Evolutionary conservation across 2,797 vertebrate genomes (phyloP).

Genomic region (Manis crassicaudata): DNA sequence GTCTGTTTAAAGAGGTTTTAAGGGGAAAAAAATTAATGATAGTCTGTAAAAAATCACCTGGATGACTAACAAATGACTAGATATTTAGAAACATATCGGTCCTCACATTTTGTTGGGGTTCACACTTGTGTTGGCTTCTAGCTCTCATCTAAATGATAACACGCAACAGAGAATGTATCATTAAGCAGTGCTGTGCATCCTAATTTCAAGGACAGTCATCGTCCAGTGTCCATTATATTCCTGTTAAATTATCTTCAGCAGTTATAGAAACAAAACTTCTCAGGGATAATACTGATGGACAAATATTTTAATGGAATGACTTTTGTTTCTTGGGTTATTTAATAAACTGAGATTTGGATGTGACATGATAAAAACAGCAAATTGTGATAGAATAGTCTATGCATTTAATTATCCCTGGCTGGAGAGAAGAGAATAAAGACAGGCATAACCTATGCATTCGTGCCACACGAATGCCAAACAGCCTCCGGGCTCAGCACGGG

Average conservation of each 20-base stretch:
- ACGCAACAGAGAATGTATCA: background rate
- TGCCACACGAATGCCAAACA: background rate
- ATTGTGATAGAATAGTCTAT: background rate
- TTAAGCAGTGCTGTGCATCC: background rate
- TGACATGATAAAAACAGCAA: conserved; percentile 25
- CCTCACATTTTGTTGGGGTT: background rate
- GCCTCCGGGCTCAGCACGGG: background rate
- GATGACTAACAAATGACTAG: background rate
- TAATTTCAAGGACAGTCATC: conserved; percentile 17
- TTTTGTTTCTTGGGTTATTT: background rate
- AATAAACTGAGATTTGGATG: conserved; percentile 45
- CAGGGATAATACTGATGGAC: background rate
- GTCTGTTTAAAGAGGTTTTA: background rate
- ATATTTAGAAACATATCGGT: background rate
- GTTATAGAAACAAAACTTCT: conserved; percentile 25
- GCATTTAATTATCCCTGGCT: background rate
- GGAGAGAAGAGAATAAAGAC: background rate
- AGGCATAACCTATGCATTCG: background rate
- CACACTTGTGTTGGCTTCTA: background rate
- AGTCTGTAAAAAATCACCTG: background rate
- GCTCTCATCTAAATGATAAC: background rate
- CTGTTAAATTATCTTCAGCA: background rate
- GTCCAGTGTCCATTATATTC: background rate
- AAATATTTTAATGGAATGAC: conserved; percentile 10
- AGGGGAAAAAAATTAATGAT: background rate